Base-by-base conservation (phyloP, 1,140 invertebrate species). In the Condylostylus longicornis region DNA sequence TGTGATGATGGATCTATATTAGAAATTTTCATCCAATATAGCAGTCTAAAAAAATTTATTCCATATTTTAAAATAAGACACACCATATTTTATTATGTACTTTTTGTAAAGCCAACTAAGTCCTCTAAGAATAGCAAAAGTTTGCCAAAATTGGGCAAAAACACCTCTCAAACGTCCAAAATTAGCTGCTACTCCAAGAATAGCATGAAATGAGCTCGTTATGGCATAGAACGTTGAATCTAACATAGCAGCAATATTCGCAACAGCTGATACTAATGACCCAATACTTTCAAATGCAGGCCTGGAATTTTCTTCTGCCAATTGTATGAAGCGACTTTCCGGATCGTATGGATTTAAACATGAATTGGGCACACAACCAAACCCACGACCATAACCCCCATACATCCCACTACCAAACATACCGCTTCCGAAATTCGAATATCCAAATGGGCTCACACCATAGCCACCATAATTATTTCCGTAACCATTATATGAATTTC, bases 181-280 rank as follows among this genome's bases (percentile, higher is more conserved):
- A 63, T 95, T 93, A 44, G 97, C 89, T 21, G 90, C 90, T 2
- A 97, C 90, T 35, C 88, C 87, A 22, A 97, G 65, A 44, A 97
- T 85, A 29, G 93, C 91, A 51, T 84, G 68, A 58, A 97, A 97
- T 5, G 91, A 95, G 60, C 80, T 93, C 10, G 90, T 86, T 47
- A 97, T 72, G 14, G 93, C 90, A 62, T 85, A 80, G 58, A 90
- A 94, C 41, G 91, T 95, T 12, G 89, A 95, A 52, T 96, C 93
- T 20, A 97, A 62, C 84, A 98, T 94, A 72, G 93, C 89, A 17
- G 88, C 86, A 8, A 98, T 74, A 32, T 91, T 91, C 18, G 79
- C 79, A 53, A 95, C 86, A 14, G 91, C 86, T 41, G 79, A 73
- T 0, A 97, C 84, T 40, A 97, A 68, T 40, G 84, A 82, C 65